A percentile compares a stretch with the other conserved stretches of the same genome.
These are phyloP conservation scores for Falco naumanni DNA, from an alignment of 2,797 vertebrate species.

Conservation along the genomic window DNA sequence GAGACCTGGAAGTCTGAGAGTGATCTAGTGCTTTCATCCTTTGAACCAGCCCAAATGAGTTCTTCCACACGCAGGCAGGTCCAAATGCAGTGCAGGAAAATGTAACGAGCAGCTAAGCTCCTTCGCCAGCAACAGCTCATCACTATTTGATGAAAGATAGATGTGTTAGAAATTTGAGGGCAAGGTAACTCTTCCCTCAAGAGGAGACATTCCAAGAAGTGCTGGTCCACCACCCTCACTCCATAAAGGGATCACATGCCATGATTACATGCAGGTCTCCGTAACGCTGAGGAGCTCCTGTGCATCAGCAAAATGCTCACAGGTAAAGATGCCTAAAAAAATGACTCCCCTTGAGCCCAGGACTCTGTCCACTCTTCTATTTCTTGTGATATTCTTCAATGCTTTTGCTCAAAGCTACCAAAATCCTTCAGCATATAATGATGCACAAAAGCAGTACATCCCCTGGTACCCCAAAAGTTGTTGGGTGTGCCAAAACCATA, in stretches of 20 bases:
- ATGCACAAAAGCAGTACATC: neutral
- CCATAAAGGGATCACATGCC: neutral
- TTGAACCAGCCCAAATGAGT: neutral
- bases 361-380: neutral
- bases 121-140: neutral
- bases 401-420: neutral
- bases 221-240: neutral
- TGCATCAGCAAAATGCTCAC: neutral
- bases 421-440: neutral
- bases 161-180: neutral
- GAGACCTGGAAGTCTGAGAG: neutral
- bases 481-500: neutral
- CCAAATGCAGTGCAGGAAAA: neutral
- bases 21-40: neutral
- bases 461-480: neutral
- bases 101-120: neutral
- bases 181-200: neutral
- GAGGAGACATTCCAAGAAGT: neutral
- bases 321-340: neutral
- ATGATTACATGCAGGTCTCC: neutral
- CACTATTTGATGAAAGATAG: neutral
- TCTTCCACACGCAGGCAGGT: neutral
- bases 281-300: neutral
- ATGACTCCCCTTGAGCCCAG: neutral
- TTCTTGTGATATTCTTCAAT: neutral